Percentiles rank a stretch among this genome's conserved stretches.
These are phyloP conservation scores for Sciurus carolinensis DNA, from an alignment of 2,797 vertebrate species.

Conservation along the genomic window DNA sequence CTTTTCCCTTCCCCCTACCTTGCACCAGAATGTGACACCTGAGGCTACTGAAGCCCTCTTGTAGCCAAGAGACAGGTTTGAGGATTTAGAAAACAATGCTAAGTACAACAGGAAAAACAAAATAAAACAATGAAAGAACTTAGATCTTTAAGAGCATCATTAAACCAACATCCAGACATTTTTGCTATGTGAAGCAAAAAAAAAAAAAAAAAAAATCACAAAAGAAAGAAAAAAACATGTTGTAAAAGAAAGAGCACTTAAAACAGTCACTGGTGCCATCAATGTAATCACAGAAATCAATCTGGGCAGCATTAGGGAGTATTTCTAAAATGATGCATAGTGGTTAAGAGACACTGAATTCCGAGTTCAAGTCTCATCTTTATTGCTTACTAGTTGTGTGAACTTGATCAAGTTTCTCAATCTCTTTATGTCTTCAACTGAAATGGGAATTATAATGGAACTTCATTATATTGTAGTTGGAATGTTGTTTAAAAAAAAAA, in stretches of 20 bases:
- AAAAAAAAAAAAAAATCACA: too few species aligned
- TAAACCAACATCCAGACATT: not conserved
- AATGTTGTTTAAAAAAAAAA: not conserved
- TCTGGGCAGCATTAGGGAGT: not conserved
- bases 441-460: not conserved
- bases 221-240: not conserved
- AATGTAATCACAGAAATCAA: not conserved
- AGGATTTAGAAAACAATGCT: not conserved
- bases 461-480: not conserved
- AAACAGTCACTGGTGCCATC: not conserved
- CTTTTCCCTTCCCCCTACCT: not conserved
- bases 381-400: not conserved
- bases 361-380: conserved; percentile 21
- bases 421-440: not conserved
- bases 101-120: not conserved
- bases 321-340: not conserved
- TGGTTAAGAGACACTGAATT: not conserved
- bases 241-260: not conserved
- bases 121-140: not conserved
- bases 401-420: conserved; percentile 19
- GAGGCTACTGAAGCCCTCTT: not conserved
- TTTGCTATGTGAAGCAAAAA: not conserved
- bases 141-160: not conserved
- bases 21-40: not conserved
- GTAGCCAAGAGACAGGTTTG: not conserved